Evolutionary conservation across 2,888 invertebrate species (phyloP), one percentile per base, ranked within the genome.

Genomic region (Ennomos erosarius): DNA sequence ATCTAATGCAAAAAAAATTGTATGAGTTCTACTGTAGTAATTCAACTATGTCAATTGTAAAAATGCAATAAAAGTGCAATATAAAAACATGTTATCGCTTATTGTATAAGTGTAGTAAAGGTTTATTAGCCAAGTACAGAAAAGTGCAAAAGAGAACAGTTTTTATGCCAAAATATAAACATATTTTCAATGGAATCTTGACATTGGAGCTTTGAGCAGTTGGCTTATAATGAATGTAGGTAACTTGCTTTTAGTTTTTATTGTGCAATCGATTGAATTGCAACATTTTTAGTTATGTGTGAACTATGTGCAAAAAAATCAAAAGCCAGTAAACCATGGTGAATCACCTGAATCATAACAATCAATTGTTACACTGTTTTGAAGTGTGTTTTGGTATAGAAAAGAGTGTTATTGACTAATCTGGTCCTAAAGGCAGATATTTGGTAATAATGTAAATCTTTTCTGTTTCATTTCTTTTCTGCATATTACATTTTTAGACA

Each of bases 11-110:
- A n/a, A 34, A n/a, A 34, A 58, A 59, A 64, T 43, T 68, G 58
- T 59, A 65, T 57, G 45, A 53, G 51, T 50, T 45, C 56, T 48
- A 46, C 26, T 53, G 34, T 46, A 10, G 46, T 37, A 55, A 45
- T 60, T 35, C 38, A 43, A 59, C 57, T 56, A 55, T 55, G 62
- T 69, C 69, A 75, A 64, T 78, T 79, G 79, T 75, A 76, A 75
- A 81, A 78, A 73, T 68, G 78, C 80, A 65, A 84, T 87, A 88
- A 88, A 90, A 85, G 71, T 60, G 72, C 76, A 76, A 74, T 81
- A 81, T 83, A 88, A 87, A 42, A 84, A 78, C 74, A 73, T 79
- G 81, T 88, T 90, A 90, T 90, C 90, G 82, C 83, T 87, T 88
- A 85, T 84, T 87, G 81, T 76, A 75, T 78, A 77, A 78, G 73